Evolutionary conservation across 2,113 vertebrate genomes (phyloP).

Genomic region (Paramisgurnus dabryanus): DNA sequence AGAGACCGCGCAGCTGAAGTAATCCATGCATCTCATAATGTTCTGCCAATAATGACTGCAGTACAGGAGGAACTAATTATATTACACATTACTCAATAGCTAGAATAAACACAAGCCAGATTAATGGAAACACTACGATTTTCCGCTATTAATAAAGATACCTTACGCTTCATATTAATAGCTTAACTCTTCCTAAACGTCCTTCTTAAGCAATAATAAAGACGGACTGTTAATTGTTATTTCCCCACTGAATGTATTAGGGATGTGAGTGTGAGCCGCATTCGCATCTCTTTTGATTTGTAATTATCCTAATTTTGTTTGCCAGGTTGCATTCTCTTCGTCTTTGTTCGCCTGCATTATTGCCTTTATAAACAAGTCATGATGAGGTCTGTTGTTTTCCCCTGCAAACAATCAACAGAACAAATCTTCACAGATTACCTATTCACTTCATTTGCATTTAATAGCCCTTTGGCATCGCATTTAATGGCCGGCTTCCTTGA

Average conservation of each 20-base stretch:
- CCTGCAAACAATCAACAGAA: slow-evolving; percentile 32
- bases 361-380: slow-evolving; percentile 25
- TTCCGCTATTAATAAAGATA: slow-evolving; percentile 38
- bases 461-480: slow-evolving; percentile 1
- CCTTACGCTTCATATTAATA: slow-evolving; percentile 35
- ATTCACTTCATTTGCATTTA: slow-evolving; percentile 46
- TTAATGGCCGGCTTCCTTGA: neutral
- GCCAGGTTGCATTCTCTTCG: slow-evolving; percentile 51
- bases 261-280: slow-evolving; percentile 39
- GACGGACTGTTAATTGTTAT: slow-evolving; percentile 27
- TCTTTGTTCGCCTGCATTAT: slow-evolving; percentile 51
- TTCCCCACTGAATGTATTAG: slow-evolving; percentile 47
- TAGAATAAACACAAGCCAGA: slow-evolving; percentile 49
- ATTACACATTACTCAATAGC: slow-evolving; percentile 62
- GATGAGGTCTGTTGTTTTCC: slow-evolving; percentile 31
- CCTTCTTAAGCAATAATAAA: slow-evolving; percentile 38
- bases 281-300: slow-evolving; percentile 52
- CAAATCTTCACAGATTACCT: slow-evolving; percentile 21
- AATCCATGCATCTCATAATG: slow-evolving; percentile 52
- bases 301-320: slow-evolving; percentile 63
- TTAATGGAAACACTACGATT: slow-evolving; percentile 29
- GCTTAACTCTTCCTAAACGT: slow-evolving; percentile 33
- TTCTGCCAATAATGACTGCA: slow-evolving; percentile 60
- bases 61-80: slow-evolving; percentile 60
- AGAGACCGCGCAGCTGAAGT: slow-evolving; percentile 35